Evolutionary conservation across 1,140 invertebrate species (phyloP).

Genomic region (Megalopta genalis): DNA sequence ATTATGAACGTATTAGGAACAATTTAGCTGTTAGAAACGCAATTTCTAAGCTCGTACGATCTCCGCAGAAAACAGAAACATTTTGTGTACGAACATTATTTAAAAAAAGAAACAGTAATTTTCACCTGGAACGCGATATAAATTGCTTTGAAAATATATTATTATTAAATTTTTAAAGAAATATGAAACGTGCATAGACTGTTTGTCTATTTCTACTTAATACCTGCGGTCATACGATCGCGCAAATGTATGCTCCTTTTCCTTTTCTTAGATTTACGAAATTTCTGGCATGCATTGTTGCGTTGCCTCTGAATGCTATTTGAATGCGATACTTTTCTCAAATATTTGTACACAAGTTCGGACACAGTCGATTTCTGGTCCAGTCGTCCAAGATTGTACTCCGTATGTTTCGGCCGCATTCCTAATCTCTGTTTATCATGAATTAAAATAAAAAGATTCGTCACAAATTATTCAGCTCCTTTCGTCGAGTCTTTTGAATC

Average conservation of each 20-base stretch:
- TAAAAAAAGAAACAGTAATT: too few species aligned
- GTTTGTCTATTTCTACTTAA: background rate
- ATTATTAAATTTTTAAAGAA: too few species aligned
- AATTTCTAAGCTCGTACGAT: background rate
- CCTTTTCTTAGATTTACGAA: conserved; percentile 46
- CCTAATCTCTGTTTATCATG: conserved; percentile 9
- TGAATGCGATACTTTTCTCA: conserved; percentile 48
- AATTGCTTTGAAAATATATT: too few species aligned
- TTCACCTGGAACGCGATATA: too few species aligned
- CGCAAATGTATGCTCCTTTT: conserved; percentile 19
- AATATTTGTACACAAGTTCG: conserved; percentile 66
- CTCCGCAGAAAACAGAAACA: too few species aligned
- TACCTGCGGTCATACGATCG: background rate
- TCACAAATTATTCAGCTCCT: too few species aligned
- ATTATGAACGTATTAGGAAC: background rate
- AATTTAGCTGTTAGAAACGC: background rate
- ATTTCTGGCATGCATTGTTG: conserved; percentile 58
- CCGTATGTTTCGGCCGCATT: background rate
- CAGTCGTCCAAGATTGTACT: background rate
- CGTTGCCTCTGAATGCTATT: conserved; percentile 41
- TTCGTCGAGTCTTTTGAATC: background rate
- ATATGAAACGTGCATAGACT: background rate
- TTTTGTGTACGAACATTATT: too few species aligned
- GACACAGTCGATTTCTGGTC: conserved; percentile 46
- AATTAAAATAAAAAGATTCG: too few species aligned